A percentile compares a stretch with the other conserved stretches of the same genome.
These are phyloP conservation scores for Cryptotermes secundus DNA, from an alignment of 1,140 invertebrate species.

Conservation along the genomic window DNA sequence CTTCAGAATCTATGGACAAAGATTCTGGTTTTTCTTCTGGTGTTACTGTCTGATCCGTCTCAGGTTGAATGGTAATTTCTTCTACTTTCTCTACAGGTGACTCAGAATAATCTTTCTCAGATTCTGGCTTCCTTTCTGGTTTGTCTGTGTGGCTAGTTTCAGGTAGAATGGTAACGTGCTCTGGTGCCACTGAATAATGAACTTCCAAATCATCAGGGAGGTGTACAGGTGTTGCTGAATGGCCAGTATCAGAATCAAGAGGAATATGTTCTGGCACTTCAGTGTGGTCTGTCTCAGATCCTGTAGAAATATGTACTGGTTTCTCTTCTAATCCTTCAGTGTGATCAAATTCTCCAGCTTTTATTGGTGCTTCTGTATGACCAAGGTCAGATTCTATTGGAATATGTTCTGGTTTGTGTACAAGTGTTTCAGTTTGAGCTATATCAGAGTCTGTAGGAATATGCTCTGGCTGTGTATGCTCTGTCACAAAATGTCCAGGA, in stretches of 20 bases:
- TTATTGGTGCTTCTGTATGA: background rate
- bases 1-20: constrained; percentile 30
- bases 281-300: background rate
- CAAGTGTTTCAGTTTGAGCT: background rate
- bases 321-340: too few relatives aligned
- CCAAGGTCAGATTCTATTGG: background rate
- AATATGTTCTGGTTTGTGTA: background rate
- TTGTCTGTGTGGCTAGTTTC: constrained; percentile 23
- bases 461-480: too few relatives aligned
- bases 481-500: background rate
- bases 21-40: constrained; percentile 24
- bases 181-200: background rate
- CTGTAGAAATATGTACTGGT: background rate
- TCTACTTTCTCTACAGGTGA: background rate
- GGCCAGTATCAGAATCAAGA: background rate
- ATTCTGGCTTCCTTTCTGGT: background rate
- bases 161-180: background rate
- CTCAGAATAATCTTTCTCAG: constrained; percentile 14
- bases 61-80: background rate
- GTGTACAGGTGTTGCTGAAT: background rate
- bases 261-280: background rate
- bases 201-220: background rate
- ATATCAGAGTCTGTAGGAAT: background rate
- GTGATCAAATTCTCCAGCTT: background rate
- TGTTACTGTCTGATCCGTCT: constrained; percentile 34